phyloP scores from a whole-genome alignment of 2,888 invertebrate species.

The Heliconius cydno region DNA sequence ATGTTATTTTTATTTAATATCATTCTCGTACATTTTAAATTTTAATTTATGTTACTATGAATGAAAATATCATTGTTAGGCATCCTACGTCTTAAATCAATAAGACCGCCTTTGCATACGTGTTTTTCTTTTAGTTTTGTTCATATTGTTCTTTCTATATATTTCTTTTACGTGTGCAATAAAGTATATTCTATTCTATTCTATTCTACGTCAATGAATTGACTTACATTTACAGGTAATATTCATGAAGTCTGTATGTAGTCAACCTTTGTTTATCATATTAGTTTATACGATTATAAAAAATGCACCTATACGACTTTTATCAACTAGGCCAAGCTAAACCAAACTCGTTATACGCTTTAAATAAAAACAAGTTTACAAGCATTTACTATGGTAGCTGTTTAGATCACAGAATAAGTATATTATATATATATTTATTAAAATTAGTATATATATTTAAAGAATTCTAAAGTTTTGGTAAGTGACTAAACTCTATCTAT shows the following conservation, averaged over 20 bases:
- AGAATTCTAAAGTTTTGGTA: neutral
- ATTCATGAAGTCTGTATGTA: neutral
- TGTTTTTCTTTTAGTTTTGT: no score
- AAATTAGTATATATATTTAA: neutral
- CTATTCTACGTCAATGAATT: neutral
- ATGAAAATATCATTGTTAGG: neutral
- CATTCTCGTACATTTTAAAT: neutral
- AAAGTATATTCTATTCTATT: no score
- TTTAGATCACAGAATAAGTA: conserved; percentile 26
- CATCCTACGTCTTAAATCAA: neutral
- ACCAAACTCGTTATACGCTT: conserved; percentile 33
- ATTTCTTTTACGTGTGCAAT: no score
- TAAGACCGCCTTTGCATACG: no score
- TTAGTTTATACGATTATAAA: conserved; percentile 21
- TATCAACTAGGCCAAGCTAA: conserved; percentile 42
- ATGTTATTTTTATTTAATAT: neutral
- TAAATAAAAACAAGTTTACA: conserved; percentile 33
- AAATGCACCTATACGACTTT: conserved; percentile 41
- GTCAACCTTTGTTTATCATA: conserved; percentile 34
- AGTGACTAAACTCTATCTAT: neutral
- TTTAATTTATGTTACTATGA: neutral
- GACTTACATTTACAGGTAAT: neutral
- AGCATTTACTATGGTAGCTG: conserved; percentile 6
- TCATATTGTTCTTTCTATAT: no score
- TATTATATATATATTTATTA: no score